A percentile compares a stretch with the other conserved stretches of the same genome.
These are phyloP conservation scores for Venustaconcha ellipsiformis DNA, from an alignment of 1,140 invertebrate genomes.

Conservation along the genomic window DNA sequence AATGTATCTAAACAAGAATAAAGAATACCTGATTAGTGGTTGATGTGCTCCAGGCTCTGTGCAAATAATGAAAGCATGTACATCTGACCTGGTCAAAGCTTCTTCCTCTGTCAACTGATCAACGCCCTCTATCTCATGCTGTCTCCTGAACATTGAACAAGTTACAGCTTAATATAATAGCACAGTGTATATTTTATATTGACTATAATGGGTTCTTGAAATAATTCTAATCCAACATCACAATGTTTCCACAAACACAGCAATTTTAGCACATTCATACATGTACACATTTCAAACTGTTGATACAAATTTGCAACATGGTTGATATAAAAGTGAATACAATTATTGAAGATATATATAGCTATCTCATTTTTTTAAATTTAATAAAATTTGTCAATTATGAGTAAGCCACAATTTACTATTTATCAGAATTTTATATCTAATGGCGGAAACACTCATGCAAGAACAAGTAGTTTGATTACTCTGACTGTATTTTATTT, in stretches of 20 bases:
- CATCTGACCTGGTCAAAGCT: conserved; percentile 30
- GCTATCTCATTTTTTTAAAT: too few species aligned
- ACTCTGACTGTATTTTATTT: too few species aligned
- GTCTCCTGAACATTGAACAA: conserved; percentile 9
- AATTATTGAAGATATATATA: too few species aligned
- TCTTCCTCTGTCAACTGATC: conserved; percentile 30
- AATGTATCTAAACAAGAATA: background rate
- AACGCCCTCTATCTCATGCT: conserved; percentile 26
- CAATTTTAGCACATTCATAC: too few species aligned
- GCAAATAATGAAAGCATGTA: conserved; percentile 38
- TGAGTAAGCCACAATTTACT: too few species aligned
- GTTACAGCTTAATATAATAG: background rate
- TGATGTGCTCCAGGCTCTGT: conserved; percentile 41
- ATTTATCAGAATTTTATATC: too few species aligned
- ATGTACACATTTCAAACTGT: background rate
- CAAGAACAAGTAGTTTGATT: too few species aligned
- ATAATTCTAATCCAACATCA: background rate
- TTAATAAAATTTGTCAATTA: too few species aligned
- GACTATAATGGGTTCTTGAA: background rate
- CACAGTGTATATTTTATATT: too few species aligned
- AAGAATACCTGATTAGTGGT: conserved; percentile 31
- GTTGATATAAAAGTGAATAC: too few species aligned
- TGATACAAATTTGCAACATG: background rate
- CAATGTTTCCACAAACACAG: too few species aligned
- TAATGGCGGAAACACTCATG: too few species aligned